Evolutionary conservation across 1,140 invertebrate species (phyloP).

Genomic region (Charaxes varanes): DNA sequence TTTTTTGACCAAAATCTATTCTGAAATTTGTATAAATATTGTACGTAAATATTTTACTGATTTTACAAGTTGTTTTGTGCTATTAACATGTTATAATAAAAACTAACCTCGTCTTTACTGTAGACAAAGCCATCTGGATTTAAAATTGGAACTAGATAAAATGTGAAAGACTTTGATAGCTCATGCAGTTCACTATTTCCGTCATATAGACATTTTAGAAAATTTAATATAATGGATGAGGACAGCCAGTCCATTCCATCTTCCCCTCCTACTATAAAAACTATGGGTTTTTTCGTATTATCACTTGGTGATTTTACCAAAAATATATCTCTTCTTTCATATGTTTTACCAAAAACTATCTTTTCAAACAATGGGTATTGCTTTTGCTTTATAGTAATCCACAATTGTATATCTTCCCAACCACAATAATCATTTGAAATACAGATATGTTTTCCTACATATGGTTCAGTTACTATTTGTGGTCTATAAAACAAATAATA

Average conservation of each 20-base stretch:
- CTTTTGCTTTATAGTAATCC: conserved; percentile 25
- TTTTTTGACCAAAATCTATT: conserved; percentile 52
- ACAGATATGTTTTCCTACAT: neutral
- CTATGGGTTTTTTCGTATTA: conserved; percentile 30
- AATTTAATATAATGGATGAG: conserved; percentile 40
- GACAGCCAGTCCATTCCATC: conserved; percentile 53
- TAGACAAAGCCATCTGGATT: conserved; percentile 61
- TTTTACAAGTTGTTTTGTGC: neutral
- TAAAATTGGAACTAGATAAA: conserved; percentile 48
- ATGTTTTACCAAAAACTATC: conserved; percentile 41
- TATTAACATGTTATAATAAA: too few relatives aligned
- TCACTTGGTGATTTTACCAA: conserved; percentile 38
- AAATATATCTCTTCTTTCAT: conserved; percentile 46
- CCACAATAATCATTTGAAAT: conserved; percentile 24
- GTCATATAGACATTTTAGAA: conserved; percentile 32
- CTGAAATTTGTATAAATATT: conserved; percentile 26
- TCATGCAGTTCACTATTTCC: conserved; percentile 13
- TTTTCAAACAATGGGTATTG: conserved; percentile 28
- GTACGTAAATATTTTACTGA: neutral
- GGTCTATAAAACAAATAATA: neutral
- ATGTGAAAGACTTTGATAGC: conserved; percentile 34
- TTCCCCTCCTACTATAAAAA: conserved; percentile 53
- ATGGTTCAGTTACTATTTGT: neutral
- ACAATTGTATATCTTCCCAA: conserved; percentile 31
- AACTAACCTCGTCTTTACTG: conserved; percentile 23